These are phyloP conservation scores for Eristalinus aeneus DNA, from an alignment of 2,888 invertebrate genomes.

Conservation along the genomic window DNA sequence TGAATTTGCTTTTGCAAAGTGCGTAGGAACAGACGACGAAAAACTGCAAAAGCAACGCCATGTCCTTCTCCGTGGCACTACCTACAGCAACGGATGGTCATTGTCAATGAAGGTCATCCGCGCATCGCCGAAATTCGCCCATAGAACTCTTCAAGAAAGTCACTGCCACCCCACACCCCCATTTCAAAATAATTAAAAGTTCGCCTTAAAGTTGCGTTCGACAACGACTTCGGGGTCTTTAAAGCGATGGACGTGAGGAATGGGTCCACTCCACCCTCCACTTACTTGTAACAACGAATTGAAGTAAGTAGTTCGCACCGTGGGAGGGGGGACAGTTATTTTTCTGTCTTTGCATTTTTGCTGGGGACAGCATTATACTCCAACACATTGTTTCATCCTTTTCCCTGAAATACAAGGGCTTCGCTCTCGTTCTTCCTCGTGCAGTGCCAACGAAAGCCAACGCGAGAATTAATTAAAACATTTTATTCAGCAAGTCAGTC, in stretches of 20 bases:
- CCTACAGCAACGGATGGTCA: neutral
- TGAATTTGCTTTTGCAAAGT: too few species aligned
- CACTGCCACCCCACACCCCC: too few species aligned
- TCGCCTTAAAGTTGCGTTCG: neutral
- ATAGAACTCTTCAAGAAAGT: neutral
- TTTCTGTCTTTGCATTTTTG: conserved; percentile 18
- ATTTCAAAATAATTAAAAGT: neutral
- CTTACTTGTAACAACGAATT: neutral
- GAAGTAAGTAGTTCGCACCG: conserved; percentile 17
- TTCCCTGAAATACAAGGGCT: conserved; percentile 15
- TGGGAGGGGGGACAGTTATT: too few species aligned
- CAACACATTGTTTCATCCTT: conserved; percentile 52
- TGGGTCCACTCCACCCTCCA: too few species aligned
- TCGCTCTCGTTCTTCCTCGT: neutral
- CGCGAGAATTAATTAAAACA: conserved; percentile 70
- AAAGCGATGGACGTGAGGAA: neutral
- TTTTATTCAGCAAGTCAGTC: conserved; percentile 37
- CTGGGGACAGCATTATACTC: conserved; percentile 52
- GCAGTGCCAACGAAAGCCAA: conserved; percentile 31
- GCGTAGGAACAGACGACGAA: too few species aligned
- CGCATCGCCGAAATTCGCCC: neutral
- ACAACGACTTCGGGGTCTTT: neutral
- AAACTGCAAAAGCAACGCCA: neutral
- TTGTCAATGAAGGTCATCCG: neutral
- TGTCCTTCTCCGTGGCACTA: neutral